phyloP scores from a whole-genome alignment of 2,888 invertebrate species.

The Polydrusus tereticollis region DNA sequence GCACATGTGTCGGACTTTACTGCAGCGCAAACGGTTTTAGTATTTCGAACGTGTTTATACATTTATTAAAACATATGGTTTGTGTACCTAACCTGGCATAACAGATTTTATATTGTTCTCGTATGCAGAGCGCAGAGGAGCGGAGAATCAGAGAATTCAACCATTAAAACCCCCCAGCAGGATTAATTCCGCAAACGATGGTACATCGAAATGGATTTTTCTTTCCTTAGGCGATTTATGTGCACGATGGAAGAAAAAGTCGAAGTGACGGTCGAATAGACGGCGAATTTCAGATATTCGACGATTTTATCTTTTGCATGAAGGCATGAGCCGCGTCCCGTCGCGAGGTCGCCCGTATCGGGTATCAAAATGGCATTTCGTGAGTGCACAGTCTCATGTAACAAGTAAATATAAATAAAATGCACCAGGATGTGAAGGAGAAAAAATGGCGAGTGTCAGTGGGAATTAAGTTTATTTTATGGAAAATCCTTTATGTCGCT shows the following conservation, averaged over 20 bases:
- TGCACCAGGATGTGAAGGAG: not conserved
- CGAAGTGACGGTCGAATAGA: conserved; percentile 33
- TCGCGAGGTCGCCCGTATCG: conserved; percentile 43
- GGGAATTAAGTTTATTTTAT: conserved; percentile 41
- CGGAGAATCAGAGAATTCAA: no score
- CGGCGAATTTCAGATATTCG: conserved; percentile 43
- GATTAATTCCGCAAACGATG: not conserved
- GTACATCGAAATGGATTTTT: not conserved
- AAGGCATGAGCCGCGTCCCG: conserved; percentile 44
- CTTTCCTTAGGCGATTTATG: not conserved
- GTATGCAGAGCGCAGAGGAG: not conserved
- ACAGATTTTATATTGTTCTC: not conserved
- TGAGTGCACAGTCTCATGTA: conserved; percentile 41
- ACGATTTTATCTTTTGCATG: conserved; percentile 43
- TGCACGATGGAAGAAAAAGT: conserved; percentile 7
- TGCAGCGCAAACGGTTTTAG: not conserved
- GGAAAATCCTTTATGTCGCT: no score
- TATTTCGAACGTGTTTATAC: not conserved
- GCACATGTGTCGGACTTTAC: conserved; percentile 30
- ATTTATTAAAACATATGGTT: conserved; percentile 1
- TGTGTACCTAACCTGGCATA: conserved; percentile 7
- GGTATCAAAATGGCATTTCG: conserved; percentile 46
- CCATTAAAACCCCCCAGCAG: no score
- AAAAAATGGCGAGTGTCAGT: conserved; percentile 38
- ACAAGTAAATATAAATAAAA: conserved; percentile 44